phyloP scores from a whole-genome alignment of 2,113 vertebrate species.

The Actinemys pallida region DNA sequence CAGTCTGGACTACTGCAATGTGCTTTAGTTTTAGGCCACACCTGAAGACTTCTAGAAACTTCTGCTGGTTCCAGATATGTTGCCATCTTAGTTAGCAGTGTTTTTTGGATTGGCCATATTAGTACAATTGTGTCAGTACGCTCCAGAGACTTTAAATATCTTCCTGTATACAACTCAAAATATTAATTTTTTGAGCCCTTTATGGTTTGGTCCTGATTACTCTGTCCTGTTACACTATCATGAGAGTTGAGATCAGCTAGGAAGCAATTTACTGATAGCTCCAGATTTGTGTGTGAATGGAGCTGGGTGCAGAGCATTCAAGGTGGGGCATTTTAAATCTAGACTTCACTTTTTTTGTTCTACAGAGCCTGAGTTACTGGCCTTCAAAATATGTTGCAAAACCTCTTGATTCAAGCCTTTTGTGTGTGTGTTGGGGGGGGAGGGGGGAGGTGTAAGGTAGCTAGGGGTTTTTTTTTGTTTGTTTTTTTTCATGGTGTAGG shows the following conservation, averaged over 20 bases:
- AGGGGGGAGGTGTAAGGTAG: not conserved
- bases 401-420: not conserved
- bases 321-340: not conserved
- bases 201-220: not conserved
- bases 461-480: not conserved
- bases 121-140: rapidly evolving
- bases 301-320: not conserved
- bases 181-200: not conserved
- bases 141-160: rapidly evolving
- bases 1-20: rapidly evolving
- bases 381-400: not conserved
- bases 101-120: not conserved
- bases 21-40: not conserved
- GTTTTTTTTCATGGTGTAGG: not conserved
- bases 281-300: not conserved
- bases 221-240: not conserved
- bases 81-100: not conserved
- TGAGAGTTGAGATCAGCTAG: not conserved
- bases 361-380: not conserved
- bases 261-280: not conserved
- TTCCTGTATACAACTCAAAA: not conserved
- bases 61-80: rapidly evolving
- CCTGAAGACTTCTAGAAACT: rapidly evolving
- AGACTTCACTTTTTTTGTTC: not conserved
- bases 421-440: not conserved